Conservation (phyloP, 2,797 vertebrate species). For the Spondyliosoma cantharus region DNA sequence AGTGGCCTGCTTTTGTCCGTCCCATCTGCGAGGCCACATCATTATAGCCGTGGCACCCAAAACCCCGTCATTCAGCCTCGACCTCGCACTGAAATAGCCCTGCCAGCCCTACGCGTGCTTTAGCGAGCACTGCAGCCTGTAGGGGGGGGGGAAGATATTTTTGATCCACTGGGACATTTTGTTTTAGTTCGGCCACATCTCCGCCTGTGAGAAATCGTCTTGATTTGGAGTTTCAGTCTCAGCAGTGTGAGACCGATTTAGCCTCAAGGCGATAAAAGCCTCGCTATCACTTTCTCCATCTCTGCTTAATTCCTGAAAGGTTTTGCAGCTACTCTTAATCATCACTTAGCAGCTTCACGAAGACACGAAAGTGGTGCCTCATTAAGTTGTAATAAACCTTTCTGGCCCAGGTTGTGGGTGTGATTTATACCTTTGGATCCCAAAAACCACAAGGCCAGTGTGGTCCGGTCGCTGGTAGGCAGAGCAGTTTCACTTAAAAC, state of each 20-base stretch:
- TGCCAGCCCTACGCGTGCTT: constrained; percentile 20
- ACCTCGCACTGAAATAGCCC: constrained; percentile 78
- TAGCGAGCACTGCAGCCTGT: constrained; percentile 21
- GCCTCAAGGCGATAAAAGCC: background rate
- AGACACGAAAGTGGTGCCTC: constrained; percentile 9
- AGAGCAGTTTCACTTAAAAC: constrained; percentile 20
- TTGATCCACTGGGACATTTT: constrained; percentile 52
- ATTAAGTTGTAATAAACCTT: constrained; percentile 18
- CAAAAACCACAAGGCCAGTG: constrained; percentile 45
- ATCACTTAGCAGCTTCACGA: constrained; percentile 4
- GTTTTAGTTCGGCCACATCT: constrained; percentile 38
- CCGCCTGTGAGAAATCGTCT: background rate
- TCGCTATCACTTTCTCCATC: background rate
- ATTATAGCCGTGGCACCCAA: constrained; percentile 76
- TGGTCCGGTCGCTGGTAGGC: constrained; percentile 26
- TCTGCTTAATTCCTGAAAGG: constrained; percentile 14
- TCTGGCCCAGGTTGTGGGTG: constrained; percentile 43
- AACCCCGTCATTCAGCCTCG: constrained; percentile 77
- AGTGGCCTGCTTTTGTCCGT: constrained; percentile 81
- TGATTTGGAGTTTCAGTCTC: constrained; percentile 8
- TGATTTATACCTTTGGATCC: constrained; percentile 46
- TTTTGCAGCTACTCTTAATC: constrained; percentile 5
- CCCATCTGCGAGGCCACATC: constrained; percentile 79
- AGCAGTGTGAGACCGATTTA: background rate
- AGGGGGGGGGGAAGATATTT: constrained; percentile 51